A percentile compares a stretch with the other conserved stretches of the same genome.
These are phyloP conservation scores for Cheilosia variabilis DNA, from an alignment of 2,888 invertebrate genomes.

Conservation along the genomic window DNA sequence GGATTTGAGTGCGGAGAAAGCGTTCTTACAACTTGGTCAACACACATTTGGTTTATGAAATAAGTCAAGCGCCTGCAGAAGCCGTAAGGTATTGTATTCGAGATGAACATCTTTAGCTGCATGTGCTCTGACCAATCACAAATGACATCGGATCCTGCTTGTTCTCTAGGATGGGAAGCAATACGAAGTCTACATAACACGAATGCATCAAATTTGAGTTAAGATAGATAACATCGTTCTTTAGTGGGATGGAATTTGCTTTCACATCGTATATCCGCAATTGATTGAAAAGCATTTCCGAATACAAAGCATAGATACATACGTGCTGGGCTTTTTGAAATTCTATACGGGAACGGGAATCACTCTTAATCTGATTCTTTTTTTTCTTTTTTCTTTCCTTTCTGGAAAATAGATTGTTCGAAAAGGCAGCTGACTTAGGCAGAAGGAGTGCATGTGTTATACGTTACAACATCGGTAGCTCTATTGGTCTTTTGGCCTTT, in stretches of 20 bases:
- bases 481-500: no score
- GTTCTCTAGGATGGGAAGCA: neutral
- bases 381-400: no score
- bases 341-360: slow-evolving; percentile 31
- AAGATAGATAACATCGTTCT: slow-evolving; percentile 17
- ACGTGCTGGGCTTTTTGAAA: slow-evolving; percentile 28
- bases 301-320: neutral
- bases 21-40: slow-evolving; percentile 3
- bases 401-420: no score
- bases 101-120: slow-evolving; percentile 35
- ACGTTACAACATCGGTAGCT: no score
- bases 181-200: slow-evolving; percentile 19
- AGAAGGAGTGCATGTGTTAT: no score
- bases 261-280: slow-evolving; percentile 9
- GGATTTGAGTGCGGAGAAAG: slow-evolving; percentile 2
- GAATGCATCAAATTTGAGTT: slow-evolving; percentile 23
- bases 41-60: slow-evolving; percentile 24
- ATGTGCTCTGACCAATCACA: slow-evolving; percentile 26
- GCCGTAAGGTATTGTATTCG: slow-evolving; percentile 31
- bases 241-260: neutral
- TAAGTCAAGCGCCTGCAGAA: slow-evolving; percentile 35
- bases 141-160: slow-evolving; percentile 32
- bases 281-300: slow-evolving; percentile 37
- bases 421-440: no score
- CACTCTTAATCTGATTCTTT: no score